Percentiles rank a stretch among this genome's conserved stretches.
These are phyloP conservation scores for Stenichneumon culpator DNA, from an alignment of 2,888 invertebrate genomes.

Conservation along the genomic window DNA sequence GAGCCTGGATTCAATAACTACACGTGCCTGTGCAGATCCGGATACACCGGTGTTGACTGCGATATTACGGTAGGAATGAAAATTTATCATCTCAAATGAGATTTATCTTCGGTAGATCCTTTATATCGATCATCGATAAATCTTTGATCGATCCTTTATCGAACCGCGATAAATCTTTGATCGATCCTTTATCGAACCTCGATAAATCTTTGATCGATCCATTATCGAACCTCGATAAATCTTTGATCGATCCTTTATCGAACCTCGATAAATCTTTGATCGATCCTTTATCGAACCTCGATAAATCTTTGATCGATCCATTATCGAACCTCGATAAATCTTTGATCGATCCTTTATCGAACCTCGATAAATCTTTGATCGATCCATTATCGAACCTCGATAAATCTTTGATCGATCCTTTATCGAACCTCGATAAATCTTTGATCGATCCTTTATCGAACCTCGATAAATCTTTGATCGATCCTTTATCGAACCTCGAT, in stretches of 20 bases:
- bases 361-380: not conserved
- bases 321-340: too few species aligned
- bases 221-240: constrained; percentile 78
- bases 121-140: too few species aligned
- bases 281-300: too few species aligned
- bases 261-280: too few species aligned
- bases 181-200: not conserved
- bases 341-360: not conserved
- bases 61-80: constrained; percentile 91
- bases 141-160: not conserved
- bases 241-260: too few species aligned
- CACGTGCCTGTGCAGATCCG: constrained; percentile 97
- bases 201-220: constrained; percentile 90
- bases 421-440: too few species aligned
- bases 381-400: not conserved
- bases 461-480: too few species aligned
- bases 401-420: constrained; percentile 91
- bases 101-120: not conserved
- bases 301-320: too few species aligned
- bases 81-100: not conserved
- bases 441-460: too few species aligned
- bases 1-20: constrained; percentile 95
- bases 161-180: not conserved
- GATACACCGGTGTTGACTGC: constrained; percentile 97
- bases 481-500: too few species aligned